A percentile compares a stretch with the other conserved stretches of the same genome.
These are phyloP conservation scores for Cecidostiba fungosa DNA, from an alignment of 2,888 invertebrate species.

Conservation along the genomic window DNA sequence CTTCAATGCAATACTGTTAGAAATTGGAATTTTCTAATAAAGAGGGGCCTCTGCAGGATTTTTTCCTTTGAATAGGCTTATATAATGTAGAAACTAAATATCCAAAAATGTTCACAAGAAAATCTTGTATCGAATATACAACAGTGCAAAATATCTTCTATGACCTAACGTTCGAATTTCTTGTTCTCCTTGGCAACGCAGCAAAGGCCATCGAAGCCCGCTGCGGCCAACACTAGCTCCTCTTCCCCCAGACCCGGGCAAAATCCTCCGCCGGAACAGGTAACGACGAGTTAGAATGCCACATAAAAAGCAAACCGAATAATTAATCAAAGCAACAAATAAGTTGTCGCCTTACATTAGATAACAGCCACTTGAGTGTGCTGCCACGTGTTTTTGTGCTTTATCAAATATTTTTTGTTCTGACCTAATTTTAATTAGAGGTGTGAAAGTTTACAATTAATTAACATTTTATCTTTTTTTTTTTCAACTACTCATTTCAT, in stretches of 20 bases:
- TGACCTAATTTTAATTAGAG: conserved; percentile 43
- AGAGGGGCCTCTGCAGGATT: conserved; percentile 1
- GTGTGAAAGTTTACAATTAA: conserved; percentile 52
- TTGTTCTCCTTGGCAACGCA: conserved; percentile 80
- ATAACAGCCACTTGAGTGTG: conserved; percentile 69
- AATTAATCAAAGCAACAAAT: conserved; percentile 57
- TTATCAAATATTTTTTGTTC: conserved; percentile 68
- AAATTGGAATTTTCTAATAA: conserved; percentile 40
- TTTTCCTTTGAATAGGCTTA: conserved; percentile 22
- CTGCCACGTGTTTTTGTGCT: conserved; percentile 63
- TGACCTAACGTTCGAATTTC: conserved; percentile 68
- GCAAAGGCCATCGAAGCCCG: conserved; percentile 82
- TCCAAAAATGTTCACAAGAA: conserved; percentile 5
- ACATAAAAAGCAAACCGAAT: conserved; percentile 61
- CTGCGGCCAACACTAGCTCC: conserved; percentile 81
- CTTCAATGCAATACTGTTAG: not conserved
- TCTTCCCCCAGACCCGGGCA: conserved; percentile 82
- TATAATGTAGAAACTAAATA: not conserved
- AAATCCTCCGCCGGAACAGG: conserved; percentile 83
- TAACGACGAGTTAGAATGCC: conserved; percentile 78
- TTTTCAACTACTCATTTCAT: not conserved
- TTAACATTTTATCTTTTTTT: not conserved
- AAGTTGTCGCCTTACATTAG: conserved; percentile 63
- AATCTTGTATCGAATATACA: conserved; percentile 44
- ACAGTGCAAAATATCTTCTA: conserved; percentile 45